Conservation (phyloP, 2,888 invertebrate genomes). For the Megastigmus dorsalis region DNA sequence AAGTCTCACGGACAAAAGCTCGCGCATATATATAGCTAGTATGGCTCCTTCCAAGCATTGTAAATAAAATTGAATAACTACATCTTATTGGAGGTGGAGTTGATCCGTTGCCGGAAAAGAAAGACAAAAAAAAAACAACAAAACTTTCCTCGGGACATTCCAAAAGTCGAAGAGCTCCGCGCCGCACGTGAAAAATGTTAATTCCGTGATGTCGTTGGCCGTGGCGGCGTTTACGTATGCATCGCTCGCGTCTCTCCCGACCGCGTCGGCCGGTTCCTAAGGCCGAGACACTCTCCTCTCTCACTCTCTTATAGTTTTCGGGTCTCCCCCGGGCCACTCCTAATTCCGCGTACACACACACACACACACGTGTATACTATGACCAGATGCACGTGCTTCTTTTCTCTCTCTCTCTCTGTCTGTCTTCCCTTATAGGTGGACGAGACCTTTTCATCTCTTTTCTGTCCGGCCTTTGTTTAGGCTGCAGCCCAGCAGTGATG, state of each 20-base stretch:
- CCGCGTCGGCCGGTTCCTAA: constrained; percentile 40
- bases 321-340: constrained; percentile 28
- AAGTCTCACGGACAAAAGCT: too few species aligned
- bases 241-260: constrained; percentile 14
- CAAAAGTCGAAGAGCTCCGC: background rate
- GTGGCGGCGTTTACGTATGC: constrained; percentile 39
- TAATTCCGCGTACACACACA: constrained; percentile 22
- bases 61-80: background rate
- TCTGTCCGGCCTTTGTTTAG: constrained; percentile 30
- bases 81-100: background rate
- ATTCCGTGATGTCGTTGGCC: constrained; percentile 41
- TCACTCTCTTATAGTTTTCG: background rate
- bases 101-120: background rate
- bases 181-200: constrained; percentile 36
- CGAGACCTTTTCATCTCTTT: background rate
- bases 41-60: background rate
- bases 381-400: constrained; percentile 28
- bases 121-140: background rate
- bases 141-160: constrained; percentile 7
- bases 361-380: too few species aligned
- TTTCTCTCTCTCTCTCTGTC: too few species aligned
- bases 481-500: background rate
- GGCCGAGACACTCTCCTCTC: background rate
- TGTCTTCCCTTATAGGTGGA: too few species aligned
- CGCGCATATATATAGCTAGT: too few species aligned